Evolutionary conservation across 1,140 invertebrate genomes (phyloP).

Genomic region (Meloidogyne exigua): DNA sequence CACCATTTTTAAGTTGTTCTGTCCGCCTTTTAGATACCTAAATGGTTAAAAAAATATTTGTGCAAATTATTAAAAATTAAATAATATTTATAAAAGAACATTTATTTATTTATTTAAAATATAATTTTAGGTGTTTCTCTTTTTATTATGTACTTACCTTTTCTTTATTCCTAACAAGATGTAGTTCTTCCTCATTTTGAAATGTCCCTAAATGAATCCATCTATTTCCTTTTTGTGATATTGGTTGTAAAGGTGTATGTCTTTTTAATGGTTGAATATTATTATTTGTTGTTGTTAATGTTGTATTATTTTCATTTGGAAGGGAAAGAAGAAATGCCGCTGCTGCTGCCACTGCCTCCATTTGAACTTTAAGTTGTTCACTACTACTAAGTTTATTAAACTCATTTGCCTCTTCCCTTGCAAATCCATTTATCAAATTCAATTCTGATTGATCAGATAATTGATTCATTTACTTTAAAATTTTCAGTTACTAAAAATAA

Average conservation of each 20-base stretch:
- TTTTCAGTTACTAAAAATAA: background rate
- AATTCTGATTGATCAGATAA: background rate
- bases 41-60: no score
- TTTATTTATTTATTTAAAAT: no score
- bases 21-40: slow-evolving; percentile 21
- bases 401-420: background rate
- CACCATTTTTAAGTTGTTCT: slow-evolving; percentile 26
- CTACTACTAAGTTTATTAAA: background rate
- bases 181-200: slow-evolving; percentile 8
- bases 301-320: background rate
- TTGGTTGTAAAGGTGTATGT: slow-evolving; percentile 6
- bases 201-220: slow-evolving; percentile 27
- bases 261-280: background rate
- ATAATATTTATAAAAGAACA: no score
- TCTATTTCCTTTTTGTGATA: slow-evolving; percentile 10
- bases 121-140: no score
- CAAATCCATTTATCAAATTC: slow-evolving; percentile 3
- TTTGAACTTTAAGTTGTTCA: slow-evolving; percentile 8
- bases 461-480: background rate
- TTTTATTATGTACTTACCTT: no score
- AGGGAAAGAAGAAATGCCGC: slow-evolving; percentile 19
- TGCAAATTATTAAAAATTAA: no score
- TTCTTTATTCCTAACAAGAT: slow-evolving; percentile 24
- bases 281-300: background rate
- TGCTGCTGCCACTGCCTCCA: slow-evolving; percentile 24